Base-by-base conservation (phyloP, 2,888 invertebrate genomes). In the Petrolisthes cinctipes region DNA sequence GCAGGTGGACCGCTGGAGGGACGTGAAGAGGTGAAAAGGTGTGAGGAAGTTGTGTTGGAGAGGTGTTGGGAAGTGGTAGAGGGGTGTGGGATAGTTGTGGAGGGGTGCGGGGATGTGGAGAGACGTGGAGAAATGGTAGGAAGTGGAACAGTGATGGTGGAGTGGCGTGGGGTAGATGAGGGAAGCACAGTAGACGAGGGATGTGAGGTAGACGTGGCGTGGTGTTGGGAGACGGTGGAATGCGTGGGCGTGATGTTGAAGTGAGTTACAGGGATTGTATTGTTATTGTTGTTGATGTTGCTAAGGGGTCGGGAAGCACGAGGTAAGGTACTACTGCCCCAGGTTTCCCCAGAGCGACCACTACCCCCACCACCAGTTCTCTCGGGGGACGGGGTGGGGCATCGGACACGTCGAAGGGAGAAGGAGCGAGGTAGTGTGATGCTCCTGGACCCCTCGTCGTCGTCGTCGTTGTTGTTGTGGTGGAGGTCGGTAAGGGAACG, bases 281-380 rank as follows among this genome's bases (percentile, higher is more conserved):
- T 37, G 37, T 37, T 37, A 2, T 37, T 37, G 37, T 37, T 37
- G 37, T 37, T 37, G 37, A 37, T 37, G 37, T 37, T 37, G 5
- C n/a, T n/a, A 20, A 6, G 6, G 71, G 71, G 71, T 14, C 71
- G 71, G 2, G 54, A 56, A 54, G 57, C 83, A 20, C 61, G 57
- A 17, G 84, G 78, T 4, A 84, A 53, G 17, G 81, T 82, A 37
- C 57, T 83, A 57, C 75, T 75, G 7, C 61, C 76, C 76, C 68
- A 51, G 11, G 68, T 17, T 66, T n/a, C 71, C 71, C 71, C n/a
- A n/a, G 71, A 20, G 6, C 20, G 71, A n/a, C 20, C 20, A n/a
- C 7, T n/a, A 7, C n/a, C 17, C n/a, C n/a, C 37, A 37, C 37
- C 37, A 37, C 37, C 37, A 37, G 37, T 37, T 37, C 37, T 37